Conservation (phyloP, 2,113 vertebrate species). For the Apeltes quadracus region DNA sequence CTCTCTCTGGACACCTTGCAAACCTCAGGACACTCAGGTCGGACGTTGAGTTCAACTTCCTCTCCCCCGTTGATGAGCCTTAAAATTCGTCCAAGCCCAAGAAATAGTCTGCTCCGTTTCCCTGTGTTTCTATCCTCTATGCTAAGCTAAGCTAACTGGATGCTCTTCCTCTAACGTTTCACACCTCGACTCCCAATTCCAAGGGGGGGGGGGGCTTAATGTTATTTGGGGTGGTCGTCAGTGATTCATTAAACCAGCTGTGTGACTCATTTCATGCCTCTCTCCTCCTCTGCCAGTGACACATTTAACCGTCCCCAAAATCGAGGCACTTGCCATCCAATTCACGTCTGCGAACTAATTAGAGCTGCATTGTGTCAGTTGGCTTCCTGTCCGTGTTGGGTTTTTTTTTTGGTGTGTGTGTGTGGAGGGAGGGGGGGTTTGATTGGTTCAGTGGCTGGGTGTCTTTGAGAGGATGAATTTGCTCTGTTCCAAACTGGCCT, state of each 20-base stretch:
- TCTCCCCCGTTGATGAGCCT: too few relatives aligned
- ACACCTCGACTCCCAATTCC: neutral
- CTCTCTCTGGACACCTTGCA: neutral
- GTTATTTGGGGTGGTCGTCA: constrained; percentile 13
- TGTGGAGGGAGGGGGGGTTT: too few relatives aligned
- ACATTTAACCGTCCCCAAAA: constrained; percentile 59
- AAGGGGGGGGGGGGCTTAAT: neutral
- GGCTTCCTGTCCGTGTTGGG: constrained; percentile 7
- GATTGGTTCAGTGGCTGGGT: constrained; percentile 7
- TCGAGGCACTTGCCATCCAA: constrained; percentile 33
- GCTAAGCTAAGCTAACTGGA: neutral
- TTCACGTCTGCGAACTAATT: constrained; percentile 67
- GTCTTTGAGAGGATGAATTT: constrained; percentile 32
- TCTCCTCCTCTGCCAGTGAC: constrained; percentile 38
- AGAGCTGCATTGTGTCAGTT: constrained; percentile 48
- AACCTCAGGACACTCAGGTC: neutral
- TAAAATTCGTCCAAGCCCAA: neutral
- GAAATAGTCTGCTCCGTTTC: neutral
- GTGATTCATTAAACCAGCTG: constrained; percentile 38
- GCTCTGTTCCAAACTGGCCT: constrained; percentile 32
- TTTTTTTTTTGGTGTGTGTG: neutral
- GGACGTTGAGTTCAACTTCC: too few relatives aligned
- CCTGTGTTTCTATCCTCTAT: neutral
- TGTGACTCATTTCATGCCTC: constrained; percentile 49
- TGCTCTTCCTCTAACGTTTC: neutral